Conservation (phyloP, 2,113 vertebrate species). For the Neogobius melanostomus region DNA sequence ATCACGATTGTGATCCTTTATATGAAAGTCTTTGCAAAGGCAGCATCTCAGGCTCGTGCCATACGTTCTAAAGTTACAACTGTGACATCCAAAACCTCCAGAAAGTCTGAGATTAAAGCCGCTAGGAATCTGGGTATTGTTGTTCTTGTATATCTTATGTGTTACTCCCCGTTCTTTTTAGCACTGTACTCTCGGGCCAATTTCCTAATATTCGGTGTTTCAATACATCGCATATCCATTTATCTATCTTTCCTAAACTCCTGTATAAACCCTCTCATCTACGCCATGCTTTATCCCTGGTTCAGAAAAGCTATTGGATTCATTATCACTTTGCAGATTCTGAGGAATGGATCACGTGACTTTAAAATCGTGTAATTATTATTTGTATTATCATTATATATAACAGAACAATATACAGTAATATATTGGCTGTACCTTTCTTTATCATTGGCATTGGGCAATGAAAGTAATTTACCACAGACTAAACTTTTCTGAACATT, state of each 20-base stretch:
- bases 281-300: no score
- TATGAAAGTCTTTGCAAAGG: neutral
- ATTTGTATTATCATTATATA: no score
- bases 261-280: neutral
- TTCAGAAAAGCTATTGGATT: no score
- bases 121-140: neutral
- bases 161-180: neutral
- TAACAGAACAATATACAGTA: no score
- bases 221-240: no score
- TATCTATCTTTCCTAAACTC: neutral
- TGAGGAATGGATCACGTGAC: no score
- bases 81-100: neutral
- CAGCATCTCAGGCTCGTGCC: neutral
- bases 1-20: neutral
- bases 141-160: neutral
- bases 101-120: conserved; percentile 1
- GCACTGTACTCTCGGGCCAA: neutral
- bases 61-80: neutral
- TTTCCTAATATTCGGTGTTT: neutral
- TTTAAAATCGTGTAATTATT: no score
- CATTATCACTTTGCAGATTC: no score
- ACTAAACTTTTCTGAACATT: no score
- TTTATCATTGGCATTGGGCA: no score
- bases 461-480: no score
- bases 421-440: no score